Percentiles rank a stretch among this genome's conserved stretches.
Conservation (phyloP, 1,140 invertebrate species). For the Phocides pigmalion region DNA sequence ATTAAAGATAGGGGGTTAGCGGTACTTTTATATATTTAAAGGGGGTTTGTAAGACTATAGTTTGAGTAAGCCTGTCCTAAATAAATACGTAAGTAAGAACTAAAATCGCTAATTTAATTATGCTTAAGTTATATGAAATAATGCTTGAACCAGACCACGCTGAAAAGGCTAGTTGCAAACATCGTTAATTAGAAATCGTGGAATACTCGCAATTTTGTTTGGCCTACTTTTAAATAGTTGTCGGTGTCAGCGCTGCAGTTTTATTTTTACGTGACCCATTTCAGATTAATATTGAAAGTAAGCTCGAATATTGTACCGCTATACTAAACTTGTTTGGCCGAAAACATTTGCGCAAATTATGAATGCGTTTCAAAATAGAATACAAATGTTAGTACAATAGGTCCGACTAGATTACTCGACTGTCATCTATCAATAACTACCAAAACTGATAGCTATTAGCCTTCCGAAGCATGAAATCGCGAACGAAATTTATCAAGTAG, state of each 20-base stretch:
- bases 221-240: conserved; percentile 28
- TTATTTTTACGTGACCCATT: conserved; percentile 34
- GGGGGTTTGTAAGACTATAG: too few species aligned
- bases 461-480: too few species aligned
- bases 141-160: conserved; percentile 3
- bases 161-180: conserved; percentile 18
- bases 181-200: conserved; percentile 29
- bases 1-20: too few species aligned
- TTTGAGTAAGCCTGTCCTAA: too few species aligned
- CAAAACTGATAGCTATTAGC: too few species aligned
- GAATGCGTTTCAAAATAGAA: conserved; percentile 17
- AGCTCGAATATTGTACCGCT: conserved; percentile 14
- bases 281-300: conserved; percentile 33
- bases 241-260: conserved; percentile 24
- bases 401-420: too few species aligned
- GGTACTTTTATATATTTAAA: too few species aligned
- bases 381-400: too few species aligned
- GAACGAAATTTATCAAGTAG: too few species aligned
- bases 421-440: too few species aligned
- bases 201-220: conserved; percentile 29
- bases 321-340: conserved; percentile 23
- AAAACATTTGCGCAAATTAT: conserved; percentile 22
- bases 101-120: conserved; percentile 25
- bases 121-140: conserved; percentile 7
- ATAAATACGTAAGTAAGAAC: too few species aligned